A percentile compares a stretch with the other conserved stretches of the same genome.
Evolutionary conservation across 2,888 invertebrate species (phyloP).

Genomic region (Eupelmus urozonus): DNA sequence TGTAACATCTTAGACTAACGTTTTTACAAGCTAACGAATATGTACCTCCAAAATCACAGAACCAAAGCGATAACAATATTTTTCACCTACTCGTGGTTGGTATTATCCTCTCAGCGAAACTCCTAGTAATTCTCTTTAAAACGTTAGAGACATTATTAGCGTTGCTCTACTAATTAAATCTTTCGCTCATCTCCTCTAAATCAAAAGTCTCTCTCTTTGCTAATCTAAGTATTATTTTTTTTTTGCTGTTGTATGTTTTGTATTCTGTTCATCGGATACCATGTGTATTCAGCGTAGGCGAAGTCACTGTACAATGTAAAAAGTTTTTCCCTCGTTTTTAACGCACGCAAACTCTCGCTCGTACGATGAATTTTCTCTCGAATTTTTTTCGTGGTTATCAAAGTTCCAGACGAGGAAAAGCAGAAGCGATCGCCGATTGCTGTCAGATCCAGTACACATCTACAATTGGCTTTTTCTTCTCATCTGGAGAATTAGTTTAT

Average conservation of each 20-base stretch:
- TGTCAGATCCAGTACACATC: constrained; percentile 70
- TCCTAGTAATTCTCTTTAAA: constrained; percentile 47
- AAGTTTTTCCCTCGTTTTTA: constrained; percentile 66
- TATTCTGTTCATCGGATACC: constrained; percentile 64
- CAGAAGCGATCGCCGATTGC: constrained; percentile 68
- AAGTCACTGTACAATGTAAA: constrained; percentile 77
- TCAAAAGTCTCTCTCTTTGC: constrained; percentile 33
- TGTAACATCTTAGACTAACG: constrained; percentile 74
- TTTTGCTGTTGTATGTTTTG: constrained; percentile 53
- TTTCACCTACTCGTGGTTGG: constrained; percentile 48
- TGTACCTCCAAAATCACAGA: constrained; percentile 76
- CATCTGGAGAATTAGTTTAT: no score
- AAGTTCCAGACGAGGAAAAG: no score
- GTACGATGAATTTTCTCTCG: neutral
- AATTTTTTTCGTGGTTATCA: no score
- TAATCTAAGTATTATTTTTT: constrained; percentile 51
- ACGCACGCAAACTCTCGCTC: constrained; percentile 47
- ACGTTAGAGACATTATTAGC: constrained; percentile 46
- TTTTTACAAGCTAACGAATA: constrained; percentile 76
- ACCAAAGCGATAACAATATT: constrained; percentile 72
- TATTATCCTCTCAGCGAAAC: constrained; percentile 45
- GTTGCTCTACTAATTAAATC: neutral
- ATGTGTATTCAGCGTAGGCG: constrained; percentile 72
- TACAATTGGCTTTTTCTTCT: constrained; percentile 65
- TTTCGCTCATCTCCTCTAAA: constrained; percentile 22